Conservation (phyloP, 1,140 invertebrate genomes). For the Trypoxylus dichotomus region DNA sequence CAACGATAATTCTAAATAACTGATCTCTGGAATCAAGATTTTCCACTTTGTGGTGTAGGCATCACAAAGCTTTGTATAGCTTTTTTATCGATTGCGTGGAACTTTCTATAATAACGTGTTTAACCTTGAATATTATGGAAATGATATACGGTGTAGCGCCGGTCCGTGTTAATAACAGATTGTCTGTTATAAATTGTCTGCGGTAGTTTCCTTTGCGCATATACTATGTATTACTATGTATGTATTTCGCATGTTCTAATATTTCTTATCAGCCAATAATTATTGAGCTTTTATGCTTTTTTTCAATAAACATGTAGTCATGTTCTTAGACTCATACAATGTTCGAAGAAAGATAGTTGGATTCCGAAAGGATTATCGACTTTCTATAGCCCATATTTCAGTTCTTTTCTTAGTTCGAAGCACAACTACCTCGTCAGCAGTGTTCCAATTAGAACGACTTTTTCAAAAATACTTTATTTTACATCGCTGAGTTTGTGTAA, state of each 20-base stretch:
- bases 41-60: not conserved
- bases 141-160: not conserved
- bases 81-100: not conserved
- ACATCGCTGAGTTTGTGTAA: too few species aligned
- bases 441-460: too few species aligned
- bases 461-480: too few species aligned
- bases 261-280: too few species aligned
- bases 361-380: too few species aligned
- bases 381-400: too few species aligned
- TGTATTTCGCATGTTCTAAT: not conserved
- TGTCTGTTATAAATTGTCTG: constrained; percentile 8
- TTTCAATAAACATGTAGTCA: not conserved
- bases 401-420: too few species aligned
- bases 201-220: not conserved
- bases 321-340: too few species aligned
- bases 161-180: not conserved
- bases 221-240: too few species aligned
- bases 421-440: too few species aligned
- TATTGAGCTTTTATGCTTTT: not conserved
- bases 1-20: not conserved
- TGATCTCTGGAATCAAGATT: not conserved
- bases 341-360: too few species aligned
- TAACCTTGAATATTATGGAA: not conserved
- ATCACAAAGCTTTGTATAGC: not conserved
- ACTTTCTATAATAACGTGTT: constrained; percentile 13